phyloP scores from a whole-genome alignment of 2,113 vertebrate species.

The Ascaphus truei region DNA sequence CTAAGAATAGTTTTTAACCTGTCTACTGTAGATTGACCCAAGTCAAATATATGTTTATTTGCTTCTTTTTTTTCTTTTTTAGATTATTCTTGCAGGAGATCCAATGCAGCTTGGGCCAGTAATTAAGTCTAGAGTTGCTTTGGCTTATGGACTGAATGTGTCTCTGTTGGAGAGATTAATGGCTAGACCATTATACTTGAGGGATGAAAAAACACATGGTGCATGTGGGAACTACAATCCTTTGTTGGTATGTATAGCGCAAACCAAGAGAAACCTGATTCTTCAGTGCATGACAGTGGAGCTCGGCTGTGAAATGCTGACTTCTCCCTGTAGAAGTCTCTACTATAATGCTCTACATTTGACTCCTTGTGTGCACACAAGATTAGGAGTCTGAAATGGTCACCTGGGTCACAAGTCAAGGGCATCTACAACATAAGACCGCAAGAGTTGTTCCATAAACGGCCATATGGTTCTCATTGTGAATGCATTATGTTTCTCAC shows the following conservation, averaged over 20 bases:
- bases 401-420: not conserved
- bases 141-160: slow-evolving; percentile 73
- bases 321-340: too few relatives aligned
- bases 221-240: slow-evolving; percentile 79
- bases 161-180: slow-evolving; percentile 88
- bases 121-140: slow-evolving; percentile 80
- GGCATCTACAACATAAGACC: not conserved
- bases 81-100: slow-evolving; percentile 90
- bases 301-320: too few relatives aligned
- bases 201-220: slow-evolving; percentile 65
- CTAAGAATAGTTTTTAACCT: not conserved
- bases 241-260: slow-evolving; percentile 80
- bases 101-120: slow-evolving; percentile 88
- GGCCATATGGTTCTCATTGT: too few relatives aligned
- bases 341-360: too few relatives aligned
- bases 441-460: too few relatives aligned
- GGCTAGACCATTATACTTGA: slow-evolving; percentile 67
- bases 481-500: too few relatives aligned
- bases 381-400: not conserved
- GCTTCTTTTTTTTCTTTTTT: not conserved
- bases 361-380: too few relatives aligned
- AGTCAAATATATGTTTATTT: not conserved
- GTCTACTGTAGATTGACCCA: not conserved
- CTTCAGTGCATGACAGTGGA: too few relatives aligned
- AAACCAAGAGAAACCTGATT: too few relatives aligned